Conservation (phyloP, 1,140 invertebrate genomes). For the Caerostris extrusa region DNA sequence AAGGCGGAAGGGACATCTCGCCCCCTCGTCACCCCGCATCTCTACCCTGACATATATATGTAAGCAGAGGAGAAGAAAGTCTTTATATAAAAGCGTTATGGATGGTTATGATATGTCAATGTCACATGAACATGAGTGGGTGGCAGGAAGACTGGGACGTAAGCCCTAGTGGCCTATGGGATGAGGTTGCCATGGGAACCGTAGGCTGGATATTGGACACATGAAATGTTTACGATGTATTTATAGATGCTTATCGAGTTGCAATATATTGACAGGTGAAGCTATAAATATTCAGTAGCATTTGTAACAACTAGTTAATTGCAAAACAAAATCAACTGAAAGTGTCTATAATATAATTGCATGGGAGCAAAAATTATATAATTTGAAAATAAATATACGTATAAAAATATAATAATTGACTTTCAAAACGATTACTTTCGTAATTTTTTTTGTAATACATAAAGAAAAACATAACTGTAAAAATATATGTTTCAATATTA, state of each 20-base stretch:
- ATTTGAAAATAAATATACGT: no score
- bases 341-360: background rate
- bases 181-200: slow-evolving; percentile 59
- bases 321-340: background rate
- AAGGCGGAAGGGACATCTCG: background rate
- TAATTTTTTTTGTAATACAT: no score
- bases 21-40: background rate
- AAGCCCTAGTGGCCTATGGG: slow-evolving; percentile 32
- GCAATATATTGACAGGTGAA: background rate
- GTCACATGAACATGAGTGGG: slow-evolving; percentile 47
- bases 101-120: slow-evolving; percentile 74
- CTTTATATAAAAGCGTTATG: slow-evolving; percentile 63
- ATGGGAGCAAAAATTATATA: no score
- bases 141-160: slow-evolving; percentile 17
- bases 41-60: background rate
- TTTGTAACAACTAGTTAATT: no score
- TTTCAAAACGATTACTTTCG: no score
- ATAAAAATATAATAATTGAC: no score
- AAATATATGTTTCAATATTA: no score
- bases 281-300: background rate
- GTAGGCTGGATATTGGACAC: background rate
- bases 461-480: no score
- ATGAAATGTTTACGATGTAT: background rate
- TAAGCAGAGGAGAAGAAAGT: slow-evolving; percentile 38
- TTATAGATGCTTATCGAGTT: background rate